Percentiles rank a stretch among this genome's conserved stretches.
Conservation (phyloP, 64 coral and sea anemone species). For the Pocillopora damicornis region DNA sequence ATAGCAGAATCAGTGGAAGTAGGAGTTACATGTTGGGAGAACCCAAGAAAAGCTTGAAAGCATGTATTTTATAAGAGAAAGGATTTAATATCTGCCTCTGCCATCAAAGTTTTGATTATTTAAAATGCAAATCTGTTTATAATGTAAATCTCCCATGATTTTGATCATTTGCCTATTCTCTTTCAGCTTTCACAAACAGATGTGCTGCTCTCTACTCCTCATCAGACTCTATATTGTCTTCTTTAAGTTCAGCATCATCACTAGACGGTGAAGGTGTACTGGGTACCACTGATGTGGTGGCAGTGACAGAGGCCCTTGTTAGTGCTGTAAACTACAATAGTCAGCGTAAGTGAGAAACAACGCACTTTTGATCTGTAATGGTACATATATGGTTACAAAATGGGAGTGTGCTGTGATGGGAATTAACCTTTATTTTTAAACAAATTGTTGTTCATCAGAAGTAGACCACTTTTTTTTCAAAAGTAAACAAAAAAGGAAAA, state of each 20-base stretch:
- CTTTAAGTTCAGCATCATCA: constrained; percentile 20
- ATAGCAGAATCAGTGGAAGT: background rate
- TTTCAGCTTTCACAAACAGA: constrained; percentile 29
- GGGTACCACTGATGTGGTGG: constrained; percentile 68
- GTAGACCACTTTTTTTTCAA: no score
- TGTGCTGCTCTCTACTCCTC: constrained; percentile 18
- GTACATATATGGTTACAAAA: no score
- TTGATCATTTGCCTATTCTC: background rate
- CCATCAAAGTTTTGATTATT: no score
- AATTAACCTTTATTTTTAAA: no score
- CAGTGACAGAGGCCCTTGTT: constrained; percentile 70
- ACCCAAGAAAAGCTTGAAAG: no score
- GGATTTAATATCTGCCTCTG: no score
- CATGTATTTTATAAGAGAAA: no score
- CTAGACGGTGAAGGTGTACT: constrained; percentile 29
- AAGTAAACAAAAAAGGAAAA: no score
- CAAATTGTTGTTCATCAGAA: no score
- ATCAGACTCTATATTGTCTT: constrained; percentile 8
- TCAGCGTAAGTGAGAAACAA: constrained; percentile 53
- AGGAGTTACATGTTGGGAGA: background rate
- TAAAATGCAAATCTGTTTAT: no score
- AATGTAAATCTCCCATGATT: background rate
- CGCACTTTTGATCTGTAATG: no score
- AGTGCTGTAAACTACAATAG: constrained; percentile 76
- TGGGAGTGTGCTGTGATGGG: no score